Evolutionary conservation across 2,113 vertebrate species (phyloP).

Genomic region (Laterallus jamaicensis): DNA sequence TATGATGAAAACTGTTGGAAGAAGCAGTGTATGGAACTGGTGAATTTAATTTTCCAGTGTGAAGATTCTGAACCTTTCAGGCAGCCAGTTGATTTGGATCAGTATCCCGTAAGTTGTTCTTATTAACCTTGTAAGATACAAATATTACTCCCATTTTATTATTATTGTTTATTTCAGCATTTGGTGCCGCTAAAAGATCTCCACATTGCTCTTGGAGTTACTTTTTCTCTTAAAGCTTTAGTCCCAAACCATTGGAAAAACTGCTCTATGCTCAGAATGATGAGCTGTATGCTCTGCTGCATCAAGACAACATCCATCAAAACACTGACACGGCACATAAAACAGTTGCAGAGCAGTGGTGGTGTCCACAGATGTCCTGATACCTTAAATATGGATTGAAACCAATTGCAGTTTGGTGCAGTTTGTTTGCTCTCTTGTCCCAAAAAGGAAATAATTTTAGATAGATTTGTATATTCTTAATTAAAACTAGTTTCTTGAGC

Average conservation of each 20-base stretch:
- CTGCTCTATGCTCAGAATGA: background rate
- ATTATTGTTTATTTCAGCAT: too few species aligned
- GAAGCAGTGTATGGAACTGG: conserved; percentile 86
- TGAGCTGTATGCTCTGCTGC: background rate
- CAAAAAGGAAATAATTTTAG: background rate
- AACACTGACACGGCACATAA: background rate
- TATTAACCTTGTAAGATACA: background rate
- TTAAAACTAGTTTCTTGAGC: background rate
- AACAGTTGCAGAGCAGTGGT: background rate
- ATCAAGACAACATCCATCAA: background rate
- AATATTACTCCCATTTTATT: too few species aligned
- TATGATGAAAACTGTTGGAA: conserved; percentile 89
- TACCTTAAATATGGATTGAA: background rate
- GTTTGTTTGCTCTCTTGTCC: background rate
- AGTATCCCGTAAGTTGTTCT: conserved; percentile 86
- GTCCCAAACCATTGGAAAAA: background rate
- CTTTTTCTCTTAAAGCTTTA: background rate
- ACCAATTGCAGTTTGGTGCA: background rate
- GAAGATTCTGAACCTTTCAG: conserved; percentile 97
- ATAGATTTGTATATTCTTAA: background rate
- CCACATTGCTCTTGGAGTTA: background rate
- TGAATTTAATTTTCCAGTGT: conserved; percentile 91
- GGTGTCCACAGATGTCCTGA: background rate
- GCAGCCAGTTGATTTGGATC: conserved; percentile 89
- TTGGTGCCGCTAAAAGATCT: background rate